Evolutionary conservation across 92 coral and sea anemone genomes (phyloP), one percentile per base, ranked within the genome.

Genomic region (Epizoanthus ramosus): DNA sequence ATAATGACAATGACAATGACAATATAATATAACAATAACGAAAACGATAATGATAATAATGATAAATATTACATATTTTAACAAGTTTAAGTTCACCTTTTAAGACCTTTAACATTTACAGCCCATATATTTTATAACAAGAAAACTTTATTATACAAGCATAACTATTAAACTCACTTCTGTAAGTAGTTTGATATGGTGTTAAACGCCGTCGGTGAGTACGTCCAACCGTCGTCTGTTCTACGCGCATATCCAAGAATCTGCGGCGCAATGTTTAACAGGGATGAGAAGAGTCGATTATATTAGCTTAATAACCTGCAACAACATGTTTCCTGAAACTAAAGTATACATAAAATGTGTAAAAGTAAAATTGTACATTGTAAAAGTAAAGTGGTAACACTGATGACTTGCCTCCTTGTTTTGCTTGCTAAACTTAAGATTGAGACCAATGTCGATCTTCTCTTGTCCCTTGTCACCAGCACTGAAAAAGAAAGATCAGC

Each of bases 371-470:
- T n/a, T n/a, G n/a, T n/a, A n/a, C n/a, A n/a, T n/a, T n/a, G n/a
- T n/a, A n/a, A n/a, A n/a, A n/a, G n/a, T n/a, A n/a, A n/a, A n/a
- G n/a, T n/a, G 6, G 28, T 13, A 3, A 45, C 7, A 15, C 9
- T 79, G 3, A 21, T 10, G 9, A 57, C 74, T 75, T 52, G 94
- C 99, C 95, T 94, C 99, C 83, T 90, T 96, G 89, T 96, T 93
- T 73, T 94, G 99, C 83, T 96, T 96, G 28, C 93, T 84, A 72
- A 90, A 87, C 80, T 96, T 96, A 81, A 96, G 53, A 85, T 96
- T 96, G 67, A 96, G 85, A 39, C 99, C 99, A 39, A 96, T 92
- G 70, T 96, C 99, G 16, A 94, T 45, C 85, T 94, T 96, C 52
- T 80, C 68, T 5, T 80, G 79, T 18, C 91, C 89, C 33, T 84